Base-by-base conservation (phyloP, 2,888 invertebrate species). In the Tanytarsus gracilentus region DNA sequence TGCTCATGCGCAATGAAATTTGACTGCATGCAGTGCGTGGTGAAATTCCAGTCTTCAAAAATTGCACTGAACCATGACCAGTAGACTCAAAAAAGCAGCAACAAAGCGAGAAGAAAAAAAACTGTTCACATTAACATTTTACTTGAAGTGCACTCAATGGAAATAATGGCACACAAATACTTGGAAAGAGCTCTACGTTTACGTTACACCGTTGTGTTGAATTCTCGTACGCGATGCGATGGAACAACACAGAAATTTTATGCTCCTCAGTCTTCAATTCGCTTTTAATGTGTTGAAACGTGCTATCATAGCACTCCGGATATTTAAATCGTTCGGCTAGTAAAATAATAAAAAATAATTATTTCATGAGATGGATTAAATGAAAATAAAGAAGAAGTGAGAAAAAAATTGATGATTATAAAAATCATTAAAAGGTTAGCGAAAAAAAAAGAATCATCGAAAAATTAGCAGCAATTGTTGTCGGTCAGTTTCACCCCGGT, bases 1-100 rank as follows among this genome's bases (percentile, higher is more conserved):
- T 1, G 8, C 9, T 4, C 23, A 21, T 49, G 49, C 49, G 49
- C 49, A 49, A 30, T 11, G 7, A 11, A 16, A 16, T n/a, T 9
- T 49, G 18, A 18, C 16, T 23, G 3, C 18, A 6, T 23, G 7
- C 18, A 18, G 18, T 18, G 16, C 23, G n/a, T 49, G 49, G 49
- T 49, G 49, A 49, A 49, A 26, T 49, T 49, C 49, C 49, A 49
- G 27, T 27, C n/a, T 44, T 16, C 26, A 25, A 49, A 26, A 49
- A 49, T 26, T 49, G 49, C 49, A 49, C 27, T 27, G 14, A 49
- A 49, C 49, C 49, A 49, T 49, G 49, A 49, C 49, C 49, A 49
- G 49, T 27, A 25, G 49, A 49, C 27, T 49, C 49, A n/a, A 1
- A n/a, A 49, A 49, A n/a, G 49, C 49, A 49, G 26, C 16, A 49